Conservation (phyloP, 2,888 invertebrate species). For the Lamellibrachia satsuma region DNA sequence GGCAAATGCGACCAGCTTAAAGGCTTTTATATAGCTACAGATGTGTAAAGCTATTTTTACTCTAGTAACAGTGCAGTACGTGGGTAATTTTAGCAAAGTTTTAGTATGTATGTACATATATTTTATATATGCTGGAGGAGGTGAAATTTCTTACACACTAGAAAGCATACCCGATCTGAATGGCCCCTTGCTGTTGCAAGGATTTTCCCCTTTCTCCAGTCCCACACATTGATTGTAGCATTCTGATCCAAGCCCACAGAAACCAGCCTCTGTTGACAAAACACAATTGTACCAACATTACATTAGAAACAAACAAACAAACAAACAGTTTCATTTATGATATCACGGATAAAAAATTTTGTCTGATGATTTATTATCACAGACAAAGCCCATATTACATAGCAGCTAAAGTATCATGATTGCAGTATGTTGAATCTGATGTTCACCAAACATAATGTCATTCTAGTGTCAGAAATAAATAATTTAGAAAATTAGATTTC, state of each 20-base stretch:
- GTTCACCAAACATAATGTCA: too few species aligned
- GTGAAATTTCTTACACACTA: not conserved
- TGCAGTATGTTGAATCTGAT: not conserved
- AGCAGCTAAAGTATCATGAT: not conserved
- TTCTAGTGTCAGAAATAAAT: too few species aligned
- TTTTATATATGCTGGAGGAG: too few species aligned
- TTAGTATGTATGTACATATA: too few species aligned
- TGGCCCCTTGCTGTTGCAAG: slow-evolving; percentile 62
- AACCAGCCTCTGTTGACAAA: slow-evolving; percentile 54
- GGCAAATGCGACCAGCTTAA: too few species aligned
- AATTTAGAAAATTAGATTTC: too few species aligned
- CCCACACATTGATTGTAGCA: slow-evolving; percentile 64
- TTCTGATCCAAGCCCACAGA: slow-evolving; percentile 63
- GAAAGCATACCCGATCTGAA: slow-evolving; percentile 58
- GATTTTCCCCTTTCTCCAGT: slow-evolving; percentile 65
- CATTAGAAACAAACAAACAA: not conserved
- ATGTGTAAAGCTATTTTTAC: too few species aligned
- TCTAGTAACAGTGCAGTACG: too few species aligned
- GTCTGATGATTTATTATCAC: not conserved
- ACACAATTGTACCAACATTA: not conserved
- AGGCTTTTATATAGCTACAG: too few species aligned
- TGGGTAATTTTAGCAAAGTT: too few species aligned
- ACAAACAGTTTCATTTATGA: slow-evolving; percentile 23
- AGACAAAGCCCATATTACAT: not conserved
- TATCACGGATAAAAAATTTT: not conserved